These are phyloP conservation scores for Andrena flavipes DNA, from an alignment of 2,888 invertebrate species.

Conservation along the genomic window DNA sequence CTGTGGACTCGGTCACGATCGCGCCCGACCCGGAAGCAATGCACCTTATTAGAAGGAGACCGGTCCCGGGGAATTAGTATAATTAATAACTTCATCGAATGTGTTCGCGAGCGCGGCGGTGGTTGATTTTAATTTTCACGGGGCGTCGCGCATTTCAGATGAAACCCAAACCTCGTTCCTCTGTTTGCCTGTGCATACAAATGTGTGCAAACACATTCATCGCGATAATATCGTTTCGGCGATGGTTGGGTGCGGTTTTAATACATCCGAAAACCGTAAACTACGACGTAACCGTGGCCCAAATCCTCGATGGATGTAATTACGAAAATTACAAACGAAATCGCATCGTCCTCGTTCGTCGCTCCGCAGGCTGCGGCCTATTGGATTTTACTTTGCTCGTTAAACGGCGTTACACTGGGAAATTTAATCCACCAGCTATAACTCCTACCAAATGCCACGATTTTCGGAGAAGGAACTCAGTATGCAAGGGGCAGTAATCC, in stretches of 20 bases:
- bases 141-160: not conserved
- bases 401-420: too few relatives aligned
- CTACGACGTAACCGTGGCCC: not conserved
- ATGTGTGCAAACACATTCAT: not conserved
- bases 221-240: constrained; percentile 20
- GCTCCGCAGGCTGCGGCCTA: not conserved
- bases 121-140: constrained; percentile 14
- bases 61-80: not conserved
- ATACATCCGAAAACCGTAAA: constrained; percentile 1
- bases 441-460: too few relatives aligned
- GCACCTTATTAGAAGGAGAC: not conserved
- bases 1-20: not conserved
- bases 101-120: not conserved
- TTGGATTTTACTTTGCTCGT: not conserved
- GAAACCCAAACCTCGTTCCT: not conserved
- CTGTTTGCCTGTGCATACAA: not conserved
- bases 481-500: too few relatives aligned
- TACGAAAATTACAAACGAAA: constrained; percentile 7
- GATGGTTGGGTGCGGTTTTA: not conserved
- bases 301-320: not conserved
- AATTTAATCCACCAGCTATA: too few relatives aligned
- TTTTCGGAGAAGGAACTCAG: too few relatives aligned
- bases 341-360: not conserved
- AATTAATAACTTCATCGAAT: constrained; percentile 17
- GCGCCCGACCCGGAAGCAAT: not conserved